phyloP scores from a whole-genome alignment of 2,888 invertebrate species.

The Sminthurinus aureus region DNA sequence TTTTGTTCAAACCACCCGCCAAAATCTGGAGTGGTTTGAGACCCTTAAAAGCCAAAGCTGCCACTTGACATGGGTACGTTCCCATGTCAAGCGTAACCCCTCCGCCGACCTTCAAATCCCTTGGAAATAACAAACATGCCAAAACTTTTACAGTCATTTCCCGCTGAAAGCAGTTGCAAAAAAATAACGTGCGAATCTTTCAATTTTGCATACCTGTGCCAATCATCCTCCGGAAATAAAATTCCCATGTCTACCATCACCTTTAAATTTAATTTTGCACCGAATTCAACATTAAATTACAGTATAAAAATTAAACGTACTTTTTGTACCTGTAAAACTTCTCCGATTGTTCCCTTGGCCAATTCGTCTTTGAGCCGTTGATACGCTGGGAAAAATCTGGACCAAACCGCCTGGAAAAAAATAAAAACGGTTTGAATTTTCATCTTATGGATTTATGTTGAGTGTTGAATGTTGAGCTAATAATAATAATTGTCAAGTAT shows the following conservation, averaged over 20 bases:
- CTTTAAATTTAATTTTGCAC: too few species aligned
- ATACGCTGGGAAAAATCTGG: constrained; percentile 82
- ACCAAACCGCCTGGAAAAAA: constrained; percentile 77
- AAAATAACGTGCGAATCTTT: too few species aligned
- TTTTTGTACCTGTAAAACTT: constrained; percentile 70
- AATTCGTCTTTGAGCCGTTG: constrained; percentile 74
- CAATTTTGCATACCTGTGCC: constrained; percentile 61
- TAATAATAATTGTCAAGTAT: background rate
- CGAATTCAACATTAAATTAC: too few species aligned
- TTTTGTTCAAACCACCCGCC: constrained; percentile 74
- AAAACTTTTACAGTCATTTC: too few species aligned
- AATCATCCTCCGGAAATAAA: constrained; percentile 47
- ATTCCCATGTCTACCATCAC: constrained; percentile 61
- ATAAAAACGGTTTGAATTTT: background rate
- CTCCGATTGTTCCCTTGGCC: too few species aligned
- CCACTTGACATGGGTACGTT: constrained; percentile 77
- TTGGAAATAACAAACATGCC: background rate
- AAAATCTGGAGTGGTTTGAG: constrained; percentile 74
- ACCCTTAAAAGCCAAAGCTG: constrained; percentile 73
- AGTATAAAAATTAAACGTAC: too few species aligned
- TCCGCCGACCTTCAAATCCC: constrained; percentile 69
- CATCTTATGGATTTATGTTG: background rate
- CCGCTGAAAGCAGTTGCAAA: too few species aligned
- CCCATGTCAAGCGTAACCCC: constrained; percentile 80
- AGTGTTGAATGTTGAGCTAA: background rate